These are phyloP conservation scores for Netelia melanura DNA, from an alignment of 2,888 invertebrate genomes.

Conservation along the genomic window DNA sequence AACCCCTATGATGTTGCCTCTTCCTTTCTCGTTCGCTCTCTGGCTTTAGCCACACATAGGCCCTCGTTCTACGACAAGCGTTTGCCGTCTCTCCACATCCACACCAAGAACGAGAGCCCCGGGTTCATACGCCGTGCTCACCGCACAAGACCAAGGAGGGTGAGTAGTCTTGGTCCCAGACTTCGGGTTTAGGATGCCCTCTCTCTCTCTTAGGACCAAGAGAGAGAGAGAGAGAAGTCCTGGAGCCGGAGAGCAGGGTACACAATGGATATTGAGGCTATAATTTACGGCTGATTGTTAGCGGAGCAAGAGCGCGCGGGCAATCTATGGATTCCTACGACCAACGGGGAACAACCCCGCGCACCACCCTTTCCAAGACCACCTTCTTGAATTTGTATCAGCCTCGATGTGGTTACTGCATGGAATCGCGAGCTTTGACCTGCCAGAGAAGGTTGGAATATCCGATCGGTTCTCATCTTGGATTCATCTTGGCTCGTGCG, in stretches of 20 bases:
- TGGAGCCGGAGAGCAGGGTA: conserved; percentile 76
- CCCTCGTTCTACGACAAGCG: conserved; percentile 43
- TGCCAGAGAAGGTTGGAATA: conserved; percentile 24
- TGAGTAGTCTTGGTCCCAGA: conserved; percentile 84
- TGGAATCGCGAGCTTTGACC: conserved; percentile 28
- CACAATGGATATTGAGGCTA: conserved; percentile 85
- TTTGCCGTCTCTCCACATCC: conserved; percentile 53
- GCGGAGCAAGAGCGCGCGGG: conserved; percentile 71
- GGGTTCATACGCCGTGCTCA: conserved; percentile 45
- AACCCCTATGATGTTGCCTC: conserved; percentile 46
- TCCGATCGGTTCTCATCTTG: conserved; percentile 16
- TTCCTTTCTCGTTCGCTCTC: conserved; percentile 57
- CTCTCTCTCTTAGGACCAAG: conserved; percentile 46
- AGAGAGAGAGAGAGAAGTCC: conserved; percentile 51
- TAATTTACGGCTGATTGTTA: conserved; percentile 85
- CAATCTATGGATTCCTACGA: conserved; percentile 84
- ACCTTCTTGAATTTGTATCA: conserved; percentile 82
- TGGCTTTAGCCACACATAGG: conserved; percentile 47
- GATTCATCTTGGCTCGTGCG: not conserved
- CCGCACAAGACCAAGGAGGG: conserved; percentile 71
- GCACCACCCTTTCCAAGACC: conserved; percentile 78
- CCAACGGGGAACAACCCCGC: conserved; percentile 69
- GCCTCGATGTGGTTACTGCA: conserved; percentile 64
- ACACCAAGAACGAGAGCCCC: not conserved
- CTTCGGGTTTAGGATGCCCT: conserved; percentile 81